Evolutionary conservation across 2,113 vertebrate genomes (phyloP).

Genomic region (Seriola dumerili): DNA sequence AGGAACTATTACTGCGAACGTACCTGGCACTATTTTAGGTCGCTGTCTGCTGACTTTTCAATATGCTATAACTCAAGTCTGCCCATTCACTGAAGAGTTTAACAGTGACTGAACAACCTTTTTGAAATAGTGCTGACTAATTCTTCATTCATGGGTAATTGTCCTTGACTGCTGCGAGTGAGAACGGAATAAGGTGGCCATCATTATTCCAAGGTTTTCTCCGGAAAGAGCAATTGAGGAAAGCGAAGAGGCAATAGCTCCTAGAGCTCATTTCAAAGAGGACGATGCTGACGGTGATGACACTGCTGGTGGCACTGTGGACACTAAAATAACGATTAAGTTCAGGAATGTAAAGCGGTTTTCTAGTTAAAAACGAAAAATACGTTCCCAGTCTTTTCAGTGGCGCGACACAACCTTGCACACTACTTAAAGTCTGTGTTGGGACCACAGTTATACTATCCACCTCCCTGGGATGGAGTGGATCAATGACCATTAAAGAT

Average conservation of each 20-base stretch:
- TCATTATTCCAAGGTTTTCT: conserved; percentile 55
- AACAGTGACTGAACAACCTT: conserved; percentile 52
- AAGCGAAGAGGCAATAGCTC: conserved; percentile 39
- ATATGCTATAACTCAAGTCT: conserved; percentile 37
- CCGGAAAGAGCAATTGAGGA: conserved; percentile 31
- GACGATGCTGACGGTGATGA: conserved; percentile 27
- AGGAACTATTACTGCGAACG: conserved; percentile 48
- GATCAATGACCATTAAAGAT: conserved; percentile 82
- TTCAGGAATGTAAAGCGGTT: conserved; percentile 42
- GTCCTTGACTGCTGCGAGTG: conserved; percentile 56
- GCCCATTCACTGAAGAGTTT: conserved; percentile 9
- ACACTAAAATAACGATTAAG: conserved; percentile 26
- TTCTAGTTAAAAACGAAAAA: conserved; percentile 49
- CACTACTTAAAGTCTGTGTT: conserved; percentile 55
- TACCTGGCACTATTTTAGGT: conserved; percentile 29
- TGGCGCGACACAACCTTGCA: conserved; percentile 48
- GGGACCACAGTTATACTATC: conserved; percentile 65
- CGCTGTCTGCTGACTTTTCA: conserved; percentile 40
- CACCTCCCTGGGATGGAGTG: conserved; percentile 56
- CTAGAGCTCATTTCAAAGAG: conserved; percentile 32
- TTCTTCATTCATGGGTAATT: conserved; percentile 62
- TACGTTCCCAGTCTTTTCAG: conserved; percentile 47
- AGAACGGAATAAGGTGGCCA: conserved; percentile 47
- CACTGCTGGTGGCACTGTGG: conserved; percentile 15
- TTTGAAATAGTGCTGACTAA: conserved; percentile 40